Evolutionary conservation across 2,888 invertebrate species (phyloP).

Genomic region (Agrenia bidenticulata): DNA sequence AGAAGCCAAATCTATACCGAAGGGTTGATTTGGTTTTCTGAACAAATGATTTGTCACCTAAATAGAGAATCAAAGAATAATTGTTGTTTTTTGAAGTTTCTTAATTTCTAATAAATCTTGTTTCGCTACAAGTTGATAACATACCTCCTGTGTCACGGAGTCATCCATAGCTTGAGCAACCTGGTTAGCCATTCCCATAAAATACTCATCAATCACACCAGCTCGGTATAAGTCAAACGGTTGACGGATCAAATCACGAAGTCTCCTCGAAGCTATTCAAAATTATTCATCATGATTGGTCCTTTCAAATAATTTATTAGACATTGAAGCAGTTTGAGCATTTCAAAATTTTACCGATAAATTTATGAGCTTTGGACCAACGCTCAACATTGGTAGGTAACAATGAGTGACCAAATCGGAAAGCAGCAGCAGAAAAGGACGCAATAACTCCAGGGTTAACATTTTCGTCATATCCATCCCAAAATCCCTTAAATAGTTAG

Average conservation of each 20-base stretch:
- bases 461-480: constrained; percentile 78
- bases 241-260: constrained; percentile 82
- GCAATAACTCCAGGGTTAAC: constrained; percentile 87
- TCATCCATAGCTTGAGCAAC: constrained; percentile 94
- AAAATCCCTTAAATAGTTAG: constrained; percentile 65
- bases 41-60: constrained; percentile 90
- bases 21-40: constrained; percentile 64
- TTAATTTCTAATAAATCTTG: not conserved
- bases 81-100: no score
- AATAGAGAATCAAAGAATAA: not conserved
- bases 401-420: constrained; percentile 86
- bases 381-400: constrained; percentile 86
- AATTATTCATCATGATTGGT: constrained; percentile 8
- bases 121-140: not conserved
- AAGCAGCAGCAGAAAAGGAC: constrained; percentile 87
- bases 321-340: no score
- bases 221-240: constrained; percentile 88
- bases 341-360: constrained; percentile 67
- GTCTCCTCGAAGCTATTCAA: constrained; percentile 76
- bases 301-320: not conserved
- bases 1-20: constrained; percentile 86
- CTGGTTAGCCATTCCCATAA: constrained; percentile 91
- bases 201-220: constrained; percentile 85
- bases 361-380: constrained; percentile 93
- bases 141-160: constrained; percentile 71